Conservation (phyloP, 2,113 vertebrate species). For the Pseudolaguvia tuberculata region DNA sequence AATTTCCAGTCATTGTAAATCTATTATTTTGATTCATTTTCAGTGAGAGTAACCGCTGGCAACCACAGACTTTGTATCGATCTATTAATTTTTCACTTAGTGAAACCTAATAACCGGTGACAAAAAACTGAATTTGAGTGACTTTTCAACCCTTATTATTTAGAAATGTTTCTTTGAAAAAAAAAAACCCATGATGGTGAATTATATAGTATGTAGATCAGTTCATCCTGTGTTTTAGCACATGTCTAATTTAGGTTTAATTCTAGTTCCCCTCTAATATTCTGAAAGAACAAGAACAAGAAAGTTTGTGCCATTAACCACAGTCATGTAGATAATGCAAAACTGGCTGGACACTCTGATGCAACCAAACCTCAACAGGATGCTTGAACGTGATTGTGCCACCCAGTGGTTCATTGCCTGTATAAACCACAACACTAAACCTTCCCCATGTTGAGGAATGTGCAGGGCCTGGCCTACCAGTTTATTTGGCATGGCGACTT, state of each 20-base stretch:
- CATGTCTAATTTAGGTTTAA: neutral
- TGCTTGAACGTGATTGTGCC: slow-evolving; percentile 27
- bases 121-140: neutral
- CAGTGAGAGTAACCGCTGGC: neutral
- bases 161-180: no score
- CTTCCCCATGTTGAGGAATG: slow-evolving; percentile 10
- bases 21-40: slow-evolving; percentile 7
- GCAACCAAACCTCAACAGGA: neutral
- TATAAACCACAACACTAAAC: neutral
- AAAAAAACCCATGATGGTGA: neutral
- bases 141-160: neutral
- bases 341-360: neutral
- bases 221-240: slow-evolving; percentile 4
- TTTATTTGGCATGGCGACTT: slow-evolving; percentile 40
- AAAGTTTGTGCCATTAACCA: no score
- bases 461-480: neutral
- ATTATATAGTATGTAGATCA: neutral
- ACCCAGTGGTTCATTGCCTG: slow-evolving; percentile 34
- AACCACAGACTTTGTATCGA: neutral
- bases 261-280: neutral
- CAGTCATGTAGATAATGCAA: neutral
- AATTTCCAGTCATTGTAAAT: slow-evolving; percentile 9
- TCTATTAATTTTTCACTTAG: neutral
- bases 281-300: neutral
- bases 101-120: neutral